These are phyloP conservation scores for Polypterus bichir DNA, from an alignment of 2,113 vertebrate genomes.

Conservation along the genomic window DNA sequence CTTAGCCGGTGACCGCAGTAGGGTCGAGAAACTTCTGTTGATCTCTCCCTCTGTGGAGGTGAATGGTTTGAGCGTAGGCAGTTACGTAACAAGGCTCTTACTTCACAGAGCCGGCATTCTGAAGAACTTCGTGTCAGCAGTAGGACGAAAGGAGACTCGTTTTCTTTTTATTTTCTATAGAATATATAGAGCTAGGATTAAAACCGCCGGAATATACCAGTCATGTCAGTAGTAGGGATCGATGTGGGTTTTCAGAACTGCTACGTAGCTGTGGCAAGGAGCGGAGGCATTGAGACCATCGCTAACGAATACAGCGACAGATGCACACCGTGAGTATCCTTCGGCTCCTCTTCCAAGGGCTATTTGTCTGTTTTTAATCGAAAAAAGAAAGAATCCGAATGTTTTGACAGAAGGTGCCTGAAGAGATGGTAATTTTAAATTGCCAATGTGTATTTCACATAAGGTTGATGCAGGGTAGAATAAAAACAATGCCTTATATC, in stretches of 20 bases:
- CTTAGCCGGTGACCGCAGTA: slow-evolving; percentile 19
- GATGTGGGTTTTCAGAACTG: slow-evolving; percentile 89
- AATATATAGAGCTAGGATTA: slow-evolving; percentile 23
- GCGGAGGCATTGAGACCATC: slow-evolving; percentile 87
- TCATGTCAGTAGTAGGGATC: slow-evolving; percentile 87
- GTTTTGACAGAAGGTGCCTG: too few relatives aligned
- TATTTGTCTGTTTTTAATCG: too few relatives aligned
- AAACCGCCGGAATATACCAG: slow-evolving; percentile 25
- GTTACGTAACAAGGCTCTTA: slow-evolving; percentile 28
- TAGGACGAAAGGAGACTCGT: slow-evolving; percentile 15
- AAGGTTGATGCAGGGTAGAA: too few relatives aligned
- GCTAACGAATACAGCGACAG: slow-evolving; percentile 93
- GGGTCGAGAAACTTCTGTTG: slow-evolving; percentile 41
- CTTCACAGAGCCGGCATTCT: slow-evolving; percentile 32
- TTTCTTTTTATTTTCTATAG: slow-evolving; percentile 11
- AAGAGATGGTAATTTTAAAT: too few relatives aligned
- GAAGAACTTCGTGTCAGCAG: slow-evolving; percentile 36
- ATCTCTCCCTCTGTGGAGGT: slow-evolving; percentile 34
- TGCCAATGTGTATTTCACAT: too few relatives aligned
- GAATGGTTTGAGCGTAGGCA: slow-evolving; percentile 33
- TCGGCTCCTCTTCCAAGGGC: not conserved
- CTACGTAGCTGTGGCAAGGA: slow-evolving; percentile 80
- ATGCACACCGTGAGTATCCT: slow-evolving; percentile 81
- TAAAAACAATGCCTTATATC: too few relatives aligned
- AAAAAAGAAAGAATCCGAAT: too few relatives aligned